These are phyloP conservation scores for Cyanocitta stelleri DNA, from an alignment of 2,113 vertebrate genomes.

Conservation along the genomic window DNA sequence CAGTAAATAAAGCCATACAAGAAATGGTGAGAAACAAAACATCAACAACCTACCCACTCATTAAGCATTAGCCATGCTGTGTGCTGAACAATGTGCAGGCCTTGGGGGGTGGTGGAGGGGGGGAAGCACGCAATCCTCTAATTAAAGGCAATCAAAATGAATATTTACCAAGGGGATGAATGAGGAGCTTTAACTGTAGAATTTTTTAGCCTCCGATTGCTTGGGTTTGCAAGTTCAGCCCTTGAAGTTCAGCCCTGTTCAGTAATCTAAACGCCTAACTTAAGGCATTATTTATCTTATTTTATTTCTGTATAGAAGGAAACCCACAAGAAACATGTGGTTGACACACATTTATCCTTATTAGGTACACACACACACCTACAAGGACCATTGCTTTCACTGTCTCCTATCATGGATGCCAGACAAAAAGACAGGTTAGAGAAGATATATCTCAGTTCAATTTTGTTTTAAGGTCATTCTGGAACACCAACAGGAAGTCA, in stretches of 20 bases:
- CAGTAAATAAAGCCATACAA: conserved; percentile 43
- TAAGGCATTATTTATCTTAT: neutral
- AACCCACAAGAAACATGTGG: neutral
- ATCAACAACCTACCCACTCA: conserved; percentile 54
- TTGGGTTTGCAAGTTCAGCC: neutral
- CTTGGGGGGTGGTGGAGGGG: neutral
- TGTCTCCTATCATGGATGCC: neutral
- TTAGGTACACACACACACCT: neutral
- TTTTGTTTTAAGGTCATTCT: neutral
- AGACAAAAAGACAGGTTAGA: neutral
- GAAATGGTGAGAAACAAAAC: conserved; percentile 53
- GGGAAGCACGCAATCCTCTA: neutral
- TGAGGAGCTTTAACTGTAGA: neutral
- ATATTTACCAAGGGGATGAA: neutral
- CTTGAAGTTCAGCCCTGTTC: neutral
- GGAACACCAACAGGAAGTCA: neutral
- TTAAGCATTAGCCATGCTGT: conserved; percentile 38
- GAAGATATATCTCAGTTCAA: neutral
- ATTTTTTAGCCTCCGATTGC: neutral
- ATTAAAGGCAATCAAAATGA: conserved; percentile 39
- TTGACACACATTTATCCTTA: neutral
- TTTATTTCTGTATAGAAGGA: neutral
- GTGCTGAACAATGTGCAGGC: neutral
- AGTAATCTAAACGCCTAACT: neutral
- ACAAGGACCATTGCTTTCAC: neutral